A percentile compares a stretch with the other conserved stretches of the same genome.
Conservation (phyloP, 2,797 vertebrate species). For the Anolis apletophallus region DNA sequence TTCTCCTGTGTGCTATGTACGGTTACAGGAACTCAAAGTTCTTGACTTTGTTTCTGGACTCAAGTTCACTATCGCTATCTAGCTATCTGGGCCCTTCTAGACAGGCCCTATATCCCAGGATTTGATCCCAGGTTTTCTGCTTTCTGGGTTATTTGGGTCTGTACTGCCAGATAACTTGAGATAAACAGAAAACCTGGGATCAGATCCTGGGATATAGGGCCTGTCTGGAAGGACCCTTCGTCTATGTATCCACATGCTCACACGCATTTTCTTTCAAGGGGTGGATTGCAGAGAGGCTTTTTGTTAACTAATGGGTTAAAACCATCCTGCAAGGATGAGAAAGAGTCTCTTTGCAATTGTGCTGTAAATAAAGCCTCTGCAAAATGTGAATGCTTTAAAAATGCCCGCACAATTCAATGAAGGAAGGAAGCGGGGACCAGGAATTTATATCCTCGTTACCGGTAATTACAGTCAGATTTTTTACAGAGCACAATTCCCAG, state of each 20-base stretch:
- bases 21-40: neutral
- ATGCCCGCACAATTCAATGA: conserved; percentile 61
- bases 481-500: conserved; percentile 67
- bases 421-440: conserved; percentile 59
- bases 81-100: too few relatives aligned
- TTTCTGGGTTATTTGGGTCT: too few relatives aligned
- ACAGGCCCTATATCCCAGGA: too few relatives aligned
- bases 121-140: too few relatives aligned
- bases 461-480: conserved; percentile 72
- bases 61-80: neutral
- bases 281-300: neutral
- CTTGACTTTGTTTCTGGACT: neutral
- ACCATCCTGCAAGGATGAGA: conserved; percentile 58
- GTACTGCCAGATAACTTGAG: too few relatives aligned
- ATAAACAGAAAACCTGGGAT: too few relatives aligned
- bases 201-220: too few relatives aligned
- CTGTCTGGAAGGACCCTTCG: too few relatives aligned
- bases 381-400: conserved; percentile 68
- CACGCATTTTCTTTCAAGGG: neutral
- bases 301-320: conserved; percentile 57
- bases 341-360: conserved; percentile 57
- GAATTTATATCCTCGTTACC: conserved; percentile 74
- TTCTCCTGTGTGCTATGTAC: neutral
- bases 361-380: conserved; percentile 67
- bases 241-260: too few relatives aligned